Conservation (phyloP, 2,113 vertebrate genomes). For the Pachyramphus minor region DNA sequence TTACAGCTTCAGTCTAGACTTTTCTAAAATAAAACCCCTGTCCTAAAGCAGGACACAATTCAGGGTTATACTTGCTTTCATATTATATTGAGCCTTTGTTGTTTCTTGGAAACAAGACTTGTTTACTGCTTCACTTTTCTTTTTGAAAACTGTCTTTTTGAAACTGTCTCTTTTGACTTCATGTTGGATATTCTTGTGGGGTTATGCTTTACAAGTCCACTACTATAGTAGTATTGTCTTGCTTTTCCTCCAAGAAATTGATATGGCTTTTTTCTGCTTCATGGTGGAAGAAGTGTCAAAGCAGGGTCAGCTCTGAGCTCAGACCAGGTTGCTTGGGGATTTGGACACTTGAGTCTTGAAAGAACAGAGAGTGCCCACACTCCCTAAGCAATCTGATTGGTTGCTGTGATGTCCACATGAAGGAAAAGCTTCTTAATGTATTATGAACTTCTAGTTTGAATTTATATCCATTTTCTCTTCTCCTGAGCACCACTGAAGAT, state of each 20-base stretch:
- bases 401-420: neutral
- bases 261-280: neutral
- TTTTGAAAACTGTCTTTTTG: neutral
- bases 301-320: neutral
- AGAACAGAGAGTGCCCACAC: neutral
- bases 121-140: neutral
- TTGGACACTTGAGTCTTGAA: neutral
- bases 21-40: neutral
- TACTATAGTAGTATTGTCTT: neutral
- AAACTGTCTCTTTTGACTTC: neutral
- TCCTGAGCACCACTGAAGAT: neutral
- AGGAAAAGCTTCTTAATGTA: neutral
- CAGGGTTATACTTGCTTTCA: neutral
- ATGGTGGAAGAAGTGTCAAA: neutral
- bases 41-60: neutral
- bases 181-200: neutral
- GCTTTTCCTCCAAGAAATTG: neutral
- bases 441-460: neutral
- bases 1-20: neutral
- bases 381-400: neutral
- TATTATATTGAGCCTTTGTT: neutral
- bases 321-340: neutral
- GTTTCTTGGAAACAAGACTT: neutral
- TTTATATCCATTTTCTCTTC: neutral
- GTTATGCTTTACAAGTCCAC: neutral